Base-by-base conservation (phyloP, 2,888 invertebrate species). In the Sarcophaga caerulescens region DNA sequence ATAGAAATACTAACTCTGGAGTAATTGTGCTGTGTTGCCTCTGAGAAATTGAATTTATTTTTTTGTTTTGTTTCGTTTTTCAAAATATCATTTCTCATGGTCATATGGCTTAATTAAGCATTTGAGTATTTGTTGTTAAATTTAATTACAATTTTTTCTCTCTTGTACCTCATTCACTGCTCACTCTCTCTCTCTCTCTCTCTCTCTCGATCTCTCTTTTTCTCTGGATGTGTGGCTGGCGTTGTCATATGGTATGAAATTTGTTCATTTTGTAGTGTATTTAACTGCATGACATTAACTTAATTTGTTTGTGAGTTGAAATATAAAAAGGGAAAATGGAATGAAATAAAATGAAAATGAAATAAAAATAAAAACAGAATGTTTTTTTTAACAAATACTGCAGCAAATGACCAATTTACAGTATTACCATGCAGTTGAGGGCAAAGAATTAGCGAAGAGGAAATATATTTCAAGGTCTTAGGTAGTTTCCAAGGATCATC, bases 281-380 rank as follows among this genome's bases (percentile, higher is more conserved):
- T 78, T 78, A 75, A 84, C 78, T 66, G 47, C 62, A 78, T 86
- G 84, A 84, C 82, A 81, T 86, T 81, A 84, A 86, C 71, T 86
- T 78, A 81, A 81, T 84, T 81, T 84, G 69, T 74, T 84, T 74
- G 77, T 74, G 62, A 68, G 75, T 81, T 59, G 73, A 75, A 47
- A 47, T 47, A 47, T 47, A 47, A 17, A 71, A 14, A 21, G 59
- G 19, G 45, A 71, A 73, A 81, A 63, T 65, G 35, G 35, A 35
- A 35, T 66, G 14, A 47, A 47, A 47, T 47, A 47, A 14, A 14
- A 47, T 35, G 35, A 35, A 35, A 35, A 35, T 35, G 47, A 14
- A 47, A 11, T 47, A 11, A 14, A 47, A 47, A 19, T 0, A 63
- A 35, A 78, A 71, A 84, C 62, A 62, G 73, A 71, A 44, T 70